Conservation (phyloP, 2,113 vertebrate species). For the Perognathus longimembris region DNA sequence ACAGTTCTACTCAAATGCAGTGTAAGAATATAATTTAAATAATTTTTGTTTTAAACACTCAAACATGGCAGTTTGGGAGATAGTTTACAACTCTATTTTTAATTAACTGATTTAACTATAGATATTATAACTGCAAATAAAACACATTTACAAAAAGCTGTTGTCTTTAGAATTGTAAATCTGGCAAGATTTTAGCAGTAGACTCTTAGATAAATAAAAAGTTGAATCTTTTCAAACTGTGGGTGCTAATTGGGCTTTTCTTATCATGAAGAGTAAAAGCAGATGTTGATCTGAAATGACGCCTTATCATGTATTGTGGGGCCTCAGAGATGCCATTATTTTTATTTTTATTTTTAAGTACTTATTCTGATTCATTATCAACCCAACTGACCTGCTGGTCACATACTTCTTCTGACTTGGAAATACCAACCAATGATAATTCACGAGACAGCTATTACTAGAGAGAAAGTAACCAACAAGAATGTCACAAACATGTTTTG, state of each 20-base stretch:
- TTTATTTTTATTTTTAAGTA: not conserved
- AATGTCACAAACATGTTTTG: slow-evolving; percentile 59
- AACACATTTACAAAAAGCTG: slow-evolving; percentile 79
- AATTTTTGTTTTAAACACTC: slow-evolving; percentile 69
- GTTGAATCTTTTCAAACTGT: slow-evolving; percentile 73
- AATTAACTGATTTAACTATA: slow-evolving; percentile 81
- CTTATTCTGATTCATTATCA: slow-evolving; percentile 63
- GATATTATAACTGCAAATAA: slow-evolving; percentile 81
- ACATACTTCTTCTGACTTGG: slow-evolving; percentile 62
- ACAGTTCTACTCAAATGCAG: slow-evolving; percentile 70
- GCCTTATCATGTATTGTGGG: not conserved
- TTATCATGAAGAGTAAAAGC: slow-evolving; percentile 71
- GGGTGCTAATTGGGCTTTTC: slow-evolving; percentile 76
- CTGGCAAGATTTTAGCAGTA: slow-evolving; percentile 80
- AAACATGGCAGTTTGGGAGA: slow-evolving; percentile 65
- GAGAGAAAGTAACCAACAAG: slow-evolving; percentile 42
- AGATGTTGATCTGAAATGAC: slow-evolving; percentile 74
- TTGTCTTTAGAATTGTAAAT: slow-evolving; percentile 82
- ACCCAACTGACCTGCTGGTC: slow-evolving; percentile 67
- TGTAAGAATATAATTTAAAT: slow-evolving; percentile 78
- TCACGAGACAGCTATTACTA: slow-evolving; percentile 52
- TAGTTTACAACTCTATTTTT: slow-evolving; percentile 81
- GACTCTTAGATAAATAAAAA: slow-evolving; percentile 69
- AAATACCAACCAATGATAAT: slow-evolving; percentile 63
- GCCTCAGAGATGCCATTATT: slow-evolving; percentile 64